Percentiles rank a stretch among this genome's conserved stretches.
Evolutionary conservation across 2,113 vertebrate species (phyloP).

Genomic region (Platichthys flesus): DNA sequence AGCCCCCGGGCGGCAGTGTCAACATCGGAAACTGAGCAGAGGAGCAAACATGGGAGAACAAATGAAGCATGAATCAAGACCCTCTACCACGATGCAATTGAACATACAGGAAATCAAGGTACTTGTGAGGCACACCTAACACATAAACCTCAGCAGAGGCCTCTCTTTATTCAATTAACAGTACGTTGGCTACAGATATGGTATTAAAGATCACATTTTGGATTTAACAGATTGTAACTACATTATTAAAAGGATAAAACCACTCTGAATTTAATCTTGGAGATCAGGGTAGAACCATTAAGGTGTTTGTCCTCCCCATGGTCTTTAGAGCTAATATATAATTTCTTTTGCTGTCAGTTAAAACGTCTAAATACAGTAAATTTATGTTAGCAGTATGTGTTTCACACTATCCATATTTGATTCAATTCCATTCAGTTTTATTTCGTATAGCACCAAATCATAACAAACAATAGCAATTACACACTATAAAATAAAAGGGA

Average conservation of each 20-base stretch:
- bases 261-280: too few species aligned
- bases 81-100: constrained; percentile 26
- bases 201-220: not conserved
- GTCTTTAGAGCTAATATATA: not conserved
- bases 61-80: constrained; percentile 44
- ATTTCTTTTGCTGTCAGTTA: not conserved
- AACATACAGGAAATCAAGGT: constrained; percentile 13
- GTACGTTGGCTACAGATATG: not conserved
- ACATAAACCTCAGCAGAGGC: not conserved
- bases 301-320: not conserved
- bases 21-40: constrained; percentile 39
- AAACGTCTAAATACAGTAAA: not conserved
- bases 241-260: too few species aligned
- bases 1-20: constrained; percentile 43
- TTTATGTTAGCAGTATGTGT: not conserved
- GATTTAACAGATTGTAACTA: not conserved
- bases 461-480: not conserved
- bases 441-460: not conserved
- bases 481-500: not conserved
- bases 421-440: not conserved
- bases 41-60: constrained; percentile 38
- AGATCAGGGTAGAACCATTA: not conserved
- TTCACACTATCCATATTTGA: too few species aligned
- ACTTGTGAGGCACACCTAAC: not conserved
- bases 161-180: constrained; percentile 10